Conservation (phyloP, 1,140 invertebrate genomes). For the Aculops lycopersici region DNA sequence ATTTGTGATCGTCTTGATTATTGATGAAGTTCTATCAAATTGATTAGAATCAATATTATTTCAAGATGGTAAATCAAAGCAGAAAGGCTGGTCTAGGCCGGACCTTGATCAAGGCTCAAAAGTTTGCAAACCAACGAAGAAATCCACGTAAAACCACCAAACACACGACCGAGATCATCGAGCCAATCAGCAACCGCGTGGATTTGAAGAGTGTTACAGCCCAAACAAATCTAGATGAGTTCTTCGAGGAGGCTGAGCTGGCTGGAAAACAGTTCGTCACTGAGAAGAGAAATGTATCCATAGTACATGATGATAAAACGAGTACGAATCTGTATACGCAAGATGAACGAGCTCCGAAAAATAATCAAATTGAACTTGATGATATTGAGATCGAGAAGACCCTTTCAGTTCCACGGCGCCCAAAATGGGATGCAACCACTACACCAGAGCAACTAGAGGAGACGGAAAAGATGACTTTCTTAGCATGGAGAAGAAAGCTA, state of each 20-base stretch:
- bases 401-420: conserved; percentile 46
- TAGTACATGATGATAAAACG: conserved; percentile 5
- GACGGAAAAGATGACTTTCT: conserved; percentile 42
- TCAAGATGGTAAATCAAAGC: background rate
- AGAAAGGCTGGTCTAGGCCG: background rate
- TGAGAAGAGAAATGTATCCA: conserved; percentile 14
- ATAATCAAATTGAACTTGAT: conserved; percentile 21
- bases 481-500: conserved; percentile 53
- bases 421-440: conserved; percentile 38
- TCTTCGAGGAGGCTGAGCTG: conserved; percentile 63
- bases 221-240: conserved; percentile 75
- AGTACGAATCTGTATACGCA: conserved; percentile 10
- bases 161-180: conserved; percentile 32
- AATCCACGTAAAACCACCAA: background rate
- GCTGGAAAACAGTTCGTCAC: conserved; percentile 56
- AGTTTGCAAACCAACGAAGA: background rate
- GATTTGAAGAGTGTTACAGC: conserved; percentile 80
- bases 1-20: too few species aligned
- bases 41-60: too few species aligned
- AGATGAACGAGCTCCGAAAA: conserved; percentile 17
- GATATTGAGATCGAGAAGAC: conserved; percentile 30
- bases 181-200: conserved; percentile 53
- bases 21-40: too few species aligned
- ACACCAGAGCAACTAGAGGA: conserved; percentile 37
- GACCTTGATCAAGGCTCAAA: background rate